A percentile compares a stretch with the other conserved stretches of the same genome.
Evolutionary conservation across 2,888 invertebrate species (phyloP).

Genomic region (Oscheius sp.): DNA sequence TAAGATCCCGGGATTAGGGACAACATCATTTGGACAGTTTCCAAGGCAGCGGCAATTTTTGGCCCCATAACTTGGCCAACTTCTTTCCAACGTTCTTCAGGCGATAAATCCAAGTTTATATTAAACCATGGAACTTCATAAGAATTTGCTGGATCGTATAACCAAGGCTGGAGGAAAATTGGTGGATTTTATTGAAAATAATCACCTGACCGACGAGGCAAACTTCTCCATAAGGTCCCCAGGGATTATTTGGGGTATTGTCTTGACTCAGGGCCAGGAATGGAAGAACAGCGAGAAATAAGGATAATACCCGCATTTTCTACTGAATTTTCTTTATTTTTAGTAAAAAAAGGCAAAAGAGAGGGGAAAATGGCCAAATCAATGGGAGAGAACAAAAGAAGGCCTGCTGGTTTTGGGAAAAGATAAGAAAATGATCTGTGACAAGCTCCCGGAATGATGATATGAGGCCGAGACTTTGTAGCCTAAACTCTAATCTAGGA

Average conservation of each 20-base stretch:
- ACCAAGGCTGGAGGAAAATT: conserved; percentile 17
- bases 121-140: conserved; percentile 37
- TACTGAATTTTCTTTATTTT: not conserved
- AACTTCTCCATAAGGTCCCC: conserved; percentile 41
- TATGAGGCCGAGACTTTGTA: too few relatives aligned
- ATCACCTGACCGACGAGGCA: conserved; percentile 38
- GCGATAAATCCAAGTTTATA: conserved; percentile 35
- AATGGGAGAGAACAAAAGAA: not conserved
- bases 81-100: conserved; percentile 33
- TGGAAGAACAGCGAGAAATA: not conserved
- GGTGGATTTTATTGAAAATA: not conserved
- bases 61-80: conserved; percentile 16
- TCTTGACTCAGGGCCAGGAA: not conserved
- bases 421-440: conserved; percentile 26
- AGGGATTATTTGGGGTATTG: conserved; percentile 15
- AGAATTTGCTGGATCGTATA: conserved; percentile 36
- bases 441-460: conserved; percentile 28
- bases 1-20: conserved; percentile 29
- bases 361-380: not conserved
- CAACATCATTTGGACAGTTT: conserved; percentile 37
- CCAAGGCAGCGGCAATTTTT: conserved; percentile 36
- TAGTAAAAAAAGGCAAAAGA: not conserved
- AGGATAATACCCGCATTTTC: conserved; percentile 8
- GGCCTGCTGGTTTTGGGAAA: not conserved
- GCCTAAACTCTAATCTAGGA: too few relatives aligned